A percentile compares a stretch with the other conserved stretches of the same genome.
These are phyloP conservation scores for Nyctereutes procyonoides DNA, from an alignment of 2,113 vertebrate species.

Conservation along the genomic window DNA sequence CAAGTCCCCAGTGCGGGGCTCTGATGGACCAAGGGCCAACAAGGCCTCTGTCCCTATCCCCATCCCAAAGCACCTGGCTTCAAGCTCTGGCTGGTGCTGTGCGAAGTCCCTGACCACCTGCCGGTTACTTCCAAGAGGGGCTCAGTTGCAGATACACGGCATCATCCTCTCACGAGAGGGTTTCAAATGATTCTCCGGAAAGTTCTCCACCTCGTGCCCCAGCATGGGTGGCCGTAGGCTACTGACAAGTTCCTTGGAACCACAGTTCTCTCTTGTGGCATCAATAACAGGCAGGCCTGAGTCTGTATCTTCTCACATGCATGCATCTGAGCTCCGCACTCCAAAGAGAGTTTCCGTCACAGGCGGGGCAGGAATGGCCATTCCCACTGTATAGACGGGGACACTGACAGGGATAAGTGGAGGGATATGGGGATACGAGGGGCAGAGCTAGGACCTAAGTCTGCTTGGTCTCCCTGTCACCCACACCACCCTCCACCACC, in stretches of 20 bases:
- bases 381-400: background rate
- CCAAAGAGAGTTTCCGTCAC: background rate
- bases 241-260: too few relatives aligned
- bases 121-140: background rate
- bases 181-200: background rate
- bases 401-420: too few relatives aligned
- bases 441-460: background rate
- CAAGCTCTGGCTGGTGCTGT: background rate
- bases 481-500: background rate
- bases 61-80: background rate
- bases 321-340: background rate
- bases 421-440: background rate
- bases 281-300: background rate
- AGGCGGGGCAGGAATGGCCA: background rate
- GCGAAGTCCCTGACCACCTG: rapidly evolving
- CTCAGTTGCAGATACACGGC: background rate
- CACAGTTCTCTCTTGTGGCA: too few relatives aligned
- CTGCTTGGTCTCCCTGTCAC: background rate
- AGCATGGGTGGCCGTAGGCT: background rate
- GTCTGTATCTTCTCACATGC: background rate
- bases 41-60: rapidly evolving
- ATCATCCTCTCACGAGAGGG: background rate
- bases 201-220: background rate
- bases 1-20: background rate
- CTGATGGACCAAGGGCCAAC: background rate